phyloP scores from a whole-genome alignment of 1,140 invertebrate species.

The Aphidius gifuensis region DNA sequence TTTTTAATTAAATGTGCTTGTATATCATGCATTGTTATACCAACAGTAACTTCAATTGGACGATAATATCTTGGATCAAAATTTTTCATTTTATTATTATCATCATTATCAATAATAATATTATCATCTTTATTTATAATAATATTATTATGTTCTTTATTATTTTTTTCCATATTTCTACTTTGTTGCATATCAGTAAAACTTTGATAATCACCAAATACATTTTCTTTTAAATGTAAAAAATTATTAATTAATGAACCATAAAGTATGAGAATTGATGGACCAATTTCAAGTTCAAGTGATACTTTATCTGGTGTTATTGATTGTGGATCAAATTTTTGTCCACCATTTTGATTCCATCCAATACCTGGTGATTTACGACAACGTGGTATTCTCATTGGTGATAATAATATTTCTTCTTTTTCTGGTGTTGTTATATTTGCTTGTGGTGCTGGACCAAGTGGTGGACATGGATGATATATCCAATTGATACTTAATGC shows the following conservation, averaged over 20 bases:
- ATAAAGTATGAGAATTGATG: conserved; percentile 84
- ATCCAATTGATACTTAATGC: conserved; percentile 86
- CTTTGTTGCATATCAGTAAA: conserved; percentile 88
- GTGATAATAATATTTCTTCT: conserved; percentile 87
- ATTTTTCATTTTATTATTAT: conserved; percentile 56
- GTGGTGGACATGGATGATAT: conserved; percentile 86
- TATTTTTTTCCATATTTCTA: conserved; percentile 38
- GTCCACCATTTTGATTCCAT: conserved; percentile 63
- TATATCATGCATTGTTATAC: conserved; percentile 92
- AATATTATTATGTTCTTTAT: conserved; percentile 54
- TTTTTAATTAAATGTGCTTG: conserved; percentile 90
- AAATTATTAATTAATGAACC: conserved; percentile 86
- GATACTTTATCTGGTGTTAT: conserved; percentile 82
- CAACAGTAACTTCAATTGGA: conserved; percentile 86
- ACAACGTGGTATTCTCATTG: conserved; percentile 81
- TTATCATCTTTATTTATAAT: conserved; percentile 52
- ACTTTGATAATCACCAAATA: conserved; percentile 91
- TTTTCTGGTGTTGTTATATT: conserved; percentile 91
- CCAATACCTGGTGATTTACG: conserved; percentile 68
- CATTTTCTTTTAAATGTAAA: conserved; percentile 91
- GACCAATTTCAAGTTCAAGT: conserved; percentile 89
- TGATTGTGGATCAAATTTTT: conserved; percentile 83
- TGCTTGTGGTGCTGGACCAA: conserved; percentile 81
- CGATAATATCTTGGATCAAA: conserved; percentile 86
- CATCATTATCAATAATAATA: conserved; percentile 57